Evolutionary conservation across 2,888 invertebrate genomes (phyloP), one percentile per base, ranked within the genome.

Genomic region (Rhaphigaster nebulosa): DNA sequence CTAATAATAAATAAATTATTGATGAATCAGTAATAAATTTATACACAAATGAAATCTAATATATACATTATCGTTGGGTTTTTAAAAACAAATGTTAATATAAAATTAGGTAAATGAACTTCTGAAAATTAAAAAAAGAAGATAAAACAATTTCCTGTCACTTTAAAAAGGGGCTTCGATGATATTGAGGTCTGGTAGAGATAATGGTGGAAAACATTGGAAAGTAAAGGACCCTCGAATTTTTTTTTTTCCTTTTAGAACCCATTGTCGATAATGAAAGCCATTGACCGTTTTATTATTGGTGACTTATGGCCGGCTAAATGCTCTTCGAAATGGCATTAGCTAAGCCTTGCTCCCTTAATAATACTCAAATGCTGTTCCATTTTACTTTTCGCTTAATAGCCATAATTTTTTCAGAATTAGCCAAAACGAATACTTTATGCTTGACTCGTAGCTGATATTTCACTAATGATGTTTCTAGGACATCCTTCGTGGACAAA

Each of bases 211-310:
- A 38, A 34, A 76, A 38, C 70, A 76, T 38, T 38, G 70, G 70
- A 38, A 76, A 38, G 70, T 76, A 76, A 76, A 76, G 38, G 70
- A 76, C 34, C 70, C 70, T 76, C 34, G 38, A 65, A n/a, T n/a
- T n/a, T 38, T 76, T 76, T 34, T 76, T 70, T 70, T 76, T 8
- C 38, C 65, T 15, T 29, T 76, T 76, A 18, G 15, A 23, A 20
- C 34, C 70, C 70, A 76, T 76, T 76, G 70, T 29, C 20, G 34
- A 76, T 76, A 76, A 76, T 76, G 70, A 76, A 76, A 76, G 70
- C 34, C 38, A 76, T 76, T 38, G 34, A 76, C 34, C 70, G 70
- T 76, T 76, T 76, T 76, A 76, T 76, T 76, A 76, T 76, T 76
- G 70, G 34, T 76, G 70, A 76, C 70, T 76, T 76, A 76, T 10